Evolutionary conservation across 2,888 invertebrate species (phyloP), one percentile per base, ranked within the genome.

Genomic region (Linnaemya tessellans): DNA sequence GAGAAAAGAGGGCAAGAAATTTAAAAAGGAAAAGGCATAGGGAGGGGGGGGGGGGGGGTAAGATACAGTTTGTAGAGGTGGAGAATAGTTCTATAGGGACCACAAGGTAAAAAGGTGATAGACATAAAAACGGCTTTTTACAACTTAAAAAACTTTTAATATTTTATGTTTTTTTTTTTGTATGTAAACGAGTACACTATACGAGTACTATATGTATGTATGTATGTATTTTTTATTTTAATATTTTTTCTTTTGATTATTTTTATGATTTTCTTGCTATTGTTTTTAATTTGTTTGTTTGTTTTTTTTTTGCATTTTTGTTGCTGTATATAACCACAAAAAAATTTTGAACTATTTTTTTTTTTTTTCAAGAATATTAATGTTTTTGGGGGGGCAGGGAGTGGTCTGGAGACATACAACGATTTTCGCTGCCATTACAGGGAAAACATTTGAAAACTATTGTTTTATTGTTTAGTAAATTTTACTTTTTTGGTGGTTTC

Each of bases 401-500:
- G 20, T 10, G 43, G 43, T 10, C 4, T 38, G 41, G 49, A 35
- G 20, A 25, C 25, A 56, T 22, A 15, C 51, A 20, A 1, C 13
- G 5, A 54, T 30, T 38, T 80, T 65, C 2, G n/a, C 5, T 46
- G 13, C 46, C 9, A 22, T 58, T 41, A 20, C 20, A 30, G 35
- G 20, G 20, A 60, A n/a, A 49, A 58, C 38, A 64, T 11, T 18
- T 41, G 38, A 41, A 15, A 62, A 68, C 22, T 67, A 67, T 81
- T 81, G 65, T 67, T 56, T 35, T 54, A 38, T 13, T 86, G 56
- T 73, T 67, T 84, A 51, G 15, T 77, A 54, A n/a, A 30, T 46
- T 58, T 68, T 90, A 88, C 90, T 91, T 89, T 80, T 74, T 80
- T 92, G 91, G 92, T 92, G 90, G 92, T 91, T 91, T 89, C 91